Evolutionary conservation across 2,888 invertebrate genomes (phyloP).

Genomic region (Neoitamus cyanurus): DNA sequence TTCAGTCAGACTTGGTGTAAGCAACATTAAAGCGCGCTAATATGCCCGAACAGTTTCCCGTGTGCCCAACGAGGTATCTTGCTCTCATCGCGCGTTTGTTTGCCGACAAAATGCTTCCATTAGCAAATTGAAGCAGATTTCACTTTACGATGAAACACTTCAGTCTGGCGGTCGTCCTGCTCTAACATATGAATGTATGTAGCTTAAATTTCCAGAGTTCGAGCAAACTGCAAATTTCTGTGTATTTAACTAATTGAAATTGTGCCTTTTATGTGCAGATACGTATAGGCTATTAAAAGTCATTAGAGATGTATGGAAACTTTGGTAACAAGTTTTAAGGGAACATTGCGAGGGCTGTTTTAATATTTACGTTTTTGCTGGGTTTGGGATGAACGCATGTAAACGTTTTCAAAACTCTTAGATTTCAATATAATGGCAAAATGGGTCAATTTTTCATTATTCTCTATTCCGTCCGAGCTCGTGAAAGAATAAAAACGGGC

Average conservation of each 20-base stretch:
- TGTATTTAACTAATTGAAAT: neutral
- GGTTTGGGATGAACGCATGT: too few species aligned
- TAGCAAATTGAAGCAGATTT: constrained; percentile 34
- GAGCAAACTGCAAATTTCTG: neutral
- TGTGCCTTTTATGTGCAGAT: neutral
- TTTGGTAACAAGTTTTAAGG: neutral
- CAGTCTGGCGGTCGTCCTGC: neutral
- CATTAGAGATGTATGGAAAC: neutral
- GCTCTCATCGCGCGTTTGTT: neutral
- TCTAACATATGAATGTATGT: too few species aligned
- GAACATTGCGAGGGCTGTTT: too few species aligned
- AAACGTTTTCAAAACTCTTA: too few species aligned
- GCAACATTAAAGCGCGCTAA: neutral
- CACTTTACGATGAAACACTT: neutral
- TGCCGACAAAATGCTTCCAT: constrained; percentile 15
- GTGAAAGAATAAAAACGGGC: neutral
- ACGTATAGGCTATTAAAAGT: neutral
- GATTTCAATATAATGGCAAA: too few species aligned
- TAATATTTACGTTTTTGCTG: neutral
- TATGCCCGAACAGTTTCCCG: neutral
- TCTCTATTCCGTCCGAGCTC: too few species aligned
- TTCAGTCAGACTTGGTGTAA: neutral
- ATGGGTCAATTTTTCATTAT: too few species aligned
- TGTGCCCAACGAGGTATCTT: neutral
- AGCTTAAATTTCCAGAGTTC: neutral